Evolutionary conservation across 2,888 invertebrate species (phyloP).

Genomic region (Silvanus unidentatus): DNA sequence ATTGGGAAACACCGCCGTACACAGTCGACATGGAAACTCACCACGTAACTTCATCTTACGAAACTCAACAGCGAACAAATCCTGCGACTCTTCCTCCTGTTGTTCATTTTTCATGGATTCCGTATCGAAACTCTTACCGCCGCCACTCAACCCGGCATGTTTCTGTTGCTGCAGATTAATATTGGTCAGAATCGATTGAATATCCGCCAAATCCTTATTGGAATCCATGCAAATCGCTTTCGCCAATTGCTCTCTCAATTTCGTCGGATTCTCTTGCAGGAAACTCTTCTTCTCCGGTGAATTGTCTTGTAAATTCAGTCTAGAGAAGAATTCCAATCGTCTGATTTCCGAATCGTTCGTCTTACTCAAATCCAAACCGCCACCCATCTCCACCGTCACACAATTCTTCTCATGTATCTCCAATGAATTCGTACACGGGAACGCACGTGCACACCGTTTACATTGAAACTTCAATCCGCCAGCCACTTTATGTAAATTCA

Average conservation of each 20-base stretch:
- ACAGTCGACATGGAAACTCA: conserved; percentile 86
- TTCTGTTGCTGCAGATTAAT: conserved; percentile 61
- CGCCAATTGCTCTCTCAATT: conserved; percentile 32
- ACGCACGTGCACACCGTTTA: conserved; percentile 64
- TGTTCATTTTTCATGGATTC: conserved; percentile 44
- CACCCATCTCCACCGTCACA: conserved; percentile 20
- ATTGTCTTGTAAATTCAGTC: conserved; percentile 70
- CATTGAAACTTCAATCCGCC: conserved; percentile 61
- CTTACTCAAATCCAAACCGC: conserved; percentile 38
- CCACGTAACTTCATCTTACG: conserved; percentile 85
- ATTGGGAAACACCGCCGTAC: conserved; percentile 81
- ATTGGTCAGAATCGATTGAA: conserved; percentile 75
- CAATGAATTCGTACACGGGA: conserved; percentile 62
- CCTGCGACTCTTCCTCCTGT: conserved; percentile 73
- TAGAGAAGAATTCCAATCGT: conserved; percentile 75
- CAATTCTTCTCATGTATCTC: conserved; percentile 61
- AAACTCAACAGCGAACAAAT: conserved; percentile 77
- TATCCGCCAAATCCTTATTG: conserved; percentile 76
- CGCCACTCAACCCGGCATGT: conserved; percentile 24
- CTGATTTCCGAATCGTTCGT: conserved; percentile 51
- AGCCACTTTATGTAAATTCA: conserved; percentile 55
- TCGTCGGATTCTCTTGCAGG: conserved; percentile 22
- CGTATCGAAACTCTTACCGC: conserved; percentile 15
- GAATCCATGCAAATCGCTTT: conserved; percentile 44
- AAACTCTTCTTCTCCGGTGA: conserved; percentile 44